phyloP scores from a whole-genome alignment of 2,113 vertebrate genomes.

The Motacilla alba region DNA sequence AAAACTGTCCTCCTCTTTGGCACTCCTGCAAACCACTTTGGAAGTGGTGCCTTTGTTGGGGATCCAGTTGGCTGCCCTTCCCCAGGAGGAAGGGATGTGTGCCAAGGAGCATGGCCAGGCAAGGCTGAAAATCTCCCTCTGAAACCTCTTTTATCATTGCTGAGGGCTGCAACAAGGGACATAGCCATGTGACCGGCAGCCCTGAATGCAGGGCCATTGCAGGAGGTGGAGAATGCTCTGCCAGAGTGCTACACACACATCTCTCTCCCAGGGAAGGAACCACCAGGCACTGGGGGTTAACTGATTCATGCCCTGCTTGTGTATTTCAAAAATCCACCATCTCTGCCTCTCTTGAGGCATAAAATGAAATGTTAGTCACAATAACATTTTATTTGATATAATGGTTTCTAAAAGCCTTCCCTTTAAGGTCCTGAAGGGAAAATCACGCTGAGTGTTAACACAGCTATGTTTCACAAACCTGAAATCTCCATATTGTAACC shows the following conservation, averaged over 20 bases:
- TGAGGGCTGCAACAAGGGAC: not conserved
- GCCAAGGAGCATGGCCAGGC: not conserved
- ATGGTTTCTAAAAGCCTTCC: not conserved
- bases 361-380: not conserved
- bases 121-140: not conserved
- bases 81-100: not conserved
- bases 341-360: not conserved
- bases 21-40: not conserved
- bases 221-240: not conserved
- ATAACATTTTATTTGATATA: not conserved
- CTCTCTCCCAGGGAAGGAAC: not conserved
- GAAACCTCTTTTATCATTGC: not conserved
- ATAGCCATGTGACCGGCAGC: not conserved
- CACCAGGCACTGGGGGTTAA: no score
- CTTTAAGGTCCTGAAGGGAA: not conserved
- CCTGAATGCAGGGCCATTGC: not conserved
- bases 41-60: not conserved
- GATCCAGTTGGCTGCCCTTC: slow-evolving; percentile 20
- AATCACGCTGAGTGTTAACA: not conserved
- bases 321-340: not conserved
- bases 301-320: not conserved
- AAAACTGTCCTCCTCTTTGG: not conserved
- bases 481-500: not conserved
- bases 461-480: not conserved
- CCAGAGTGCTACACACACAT: not conserved